A percentile compares a stretch with the other conserved stretches of the same genome.
phyloP scores from a whole-genome alignment of 2,888 invertebrate genomes.

The Synanthedon formicaeformis region DNA sequence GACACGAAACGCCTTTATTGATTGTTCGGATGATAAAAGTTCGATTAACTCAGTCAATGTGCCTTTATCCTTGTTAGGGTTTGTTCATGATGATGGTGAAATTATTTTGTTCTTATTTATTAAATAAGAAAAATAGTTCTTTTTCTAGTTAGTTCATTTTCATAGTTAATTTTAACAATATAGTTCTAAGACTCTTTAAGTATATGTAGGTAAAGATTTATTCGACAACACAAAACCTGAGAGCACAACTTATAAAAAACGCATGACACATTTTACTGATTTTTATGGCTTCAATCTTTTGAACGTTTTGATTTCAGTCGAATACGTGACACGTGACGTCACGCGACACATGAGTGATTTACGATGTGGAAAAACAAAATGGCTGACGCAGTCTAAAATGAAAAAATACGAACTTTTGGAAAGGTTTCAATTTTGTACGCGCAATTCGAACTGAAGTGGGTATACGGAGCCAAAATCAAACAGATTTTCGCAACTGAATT shows the following conservation, averaged over 20 bases:
- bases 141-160: too few species aligned
- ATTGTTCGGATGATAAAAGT: slow-evolving; percentile 46
- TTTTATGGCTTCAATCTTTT: too few species aligned
- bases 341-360: background rate
- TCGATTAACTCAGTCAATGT: slow-evolving; percentile 34
- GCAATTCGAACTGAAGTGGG: background rate
- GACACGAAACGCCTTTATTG: slow-evolving; percentile 41
- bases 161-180: too few species aligned
- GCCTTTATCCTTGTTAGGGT: slow-evolving; percentile 2
- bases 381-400: background rate
- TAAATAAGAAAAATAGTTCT: too few species aligned
- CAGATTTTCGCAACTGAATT: too few species aligned
- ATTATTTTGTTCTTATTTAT: background rate
- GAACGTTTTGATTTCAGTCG: too few species aligned
- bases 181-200: too few species aligned
- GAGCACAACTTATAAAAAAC: too few species aligned
- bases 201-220: too few species aligned
- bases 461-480: too few species aligned
- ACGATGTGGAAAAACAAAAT: background rate
- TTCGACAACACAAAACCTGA: too few species aligned
- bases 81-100: slow-evolving; percentile 3
- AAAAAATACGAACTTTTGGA: background rate
- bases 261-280: too few species aligned
- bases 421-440: background rate
- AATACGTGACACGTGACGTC: background rate